A percentile compares a stretch with the other conserved stretches of the same genome.
These are phyloP conservation scores for Neuroterus valhalla DNA, from an alignment of 1,140 invertebrate genomes.

Conservation along the genomic window DNA sequence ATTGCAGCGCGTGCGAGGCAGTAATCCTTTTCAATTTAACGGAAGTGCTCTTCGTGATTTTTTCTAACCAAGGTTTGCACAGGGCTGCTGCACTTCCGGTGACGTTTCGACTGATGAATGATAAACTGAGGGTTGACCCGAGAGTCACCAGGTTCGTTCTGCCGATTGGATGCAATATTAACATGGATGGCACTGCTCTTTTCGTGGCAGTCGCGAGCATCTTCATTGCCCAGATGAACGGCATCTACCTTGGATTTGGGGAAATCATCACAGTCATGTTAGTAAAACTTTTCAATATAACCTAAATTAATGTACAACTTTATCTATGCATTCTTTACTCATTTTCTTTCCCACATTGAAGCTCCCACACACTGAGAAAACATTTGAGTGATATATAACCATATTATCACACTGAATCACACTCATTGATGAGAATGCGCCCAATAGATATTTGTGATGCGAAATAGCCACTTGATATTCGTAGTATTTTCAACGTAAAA, in stretches of 20 bases:
- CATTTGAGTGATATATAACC: too few relatives aligned
- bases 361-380: too few relatives aligned
- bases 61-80: constrained; percentile 70
- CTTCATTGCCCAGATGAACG: constrained; percentile 95
- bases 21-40: constrained; percentile 51
- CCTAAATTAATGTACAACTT: too few relatives aligned
- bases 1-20: constrained; percentile 53
- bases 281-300: constrained; percentile 72
- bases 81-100: constrained; percentile 96
- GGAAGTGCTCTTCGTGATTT: constrained; percentile 51
- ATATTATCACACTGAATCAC: too few relatives aligned
- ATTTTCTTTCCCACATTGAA: too few relatives aligned
- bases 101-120: constrained; percentile 95
- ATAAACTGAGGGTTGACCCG: constrained; percentile 90
- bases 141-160: constrained; percentile 93
- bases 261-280: constrained; percentile 88
- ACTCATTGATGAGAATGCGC: too few relatives aligned
- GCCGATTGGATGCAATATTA: constrained; percentile 93
- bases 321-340: too few relatives aligned
- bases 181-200: constrained; percentile 96
- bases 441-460: too few relatives aligned
- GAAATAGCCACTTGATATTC: too few relatives aligned
- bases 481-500: too few relatives aligned
- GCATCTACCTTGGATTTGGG: constrained; percentile 84
- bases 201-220: constrained; percentile 92